Evolutionary conservation across 2,888 invertebrate genomes (phyloP), one percentile per base, ranked within the genome.

Genomic region (Abrostola triplasia): DNA sequence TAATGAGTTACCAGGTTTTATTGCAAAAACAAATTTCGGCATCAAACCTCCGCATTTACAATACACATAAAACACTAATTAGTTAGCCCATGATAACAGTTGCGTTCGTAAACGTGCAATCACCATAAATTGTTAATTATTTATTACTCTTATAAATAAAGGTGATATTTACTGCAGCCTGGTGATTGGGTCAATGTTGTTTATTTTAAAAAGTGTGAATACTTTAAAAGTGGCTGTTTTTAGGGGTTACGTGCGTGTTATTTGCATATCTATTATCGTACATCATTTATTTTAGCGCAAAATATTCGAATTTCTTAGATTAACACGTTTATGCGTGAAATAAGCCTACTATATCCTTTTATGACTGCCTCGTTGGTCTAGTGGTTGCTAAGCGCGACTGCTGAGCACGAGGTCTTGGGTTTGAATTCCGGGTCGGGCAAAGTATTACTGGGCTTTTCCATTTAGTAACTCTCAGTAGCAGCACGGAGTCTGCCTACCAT

Each of bases 51-150:
- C 40, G 62, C 72, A 76, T 82, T 83, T 83, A 81, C 74, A 82
- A 77, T 79, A 57, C 67, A 66, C 77, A 77, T 86, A 85, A 87
- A 85, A 80, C 72, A 81, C 81, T 86, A 86, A 88, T 87, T 86
- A 85, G 77, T 77, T 74, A 81, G n/a, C 77, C 80, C 77, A 76
- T 70, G 69, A 65, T 76, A 79, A 73, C 77, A 62, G 78, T 77
- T 75, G 49, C 73, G 72, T 76, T 73, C 83, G 77, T 83, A 83
- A 86, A 84, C 79, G 64, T 64, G 77, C 80, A 80, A 76, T 84
- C 73, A 80, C 70, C 77, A 80, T 87, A 85, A 85, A 87, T 84
- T 80, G 54, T 64, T 67, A 75, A 68, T 81, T 78, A 77, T 83
- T 78, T 79, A 79, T 68, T 62, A 51, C 63, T 55, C 38, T 35